Evolutionary conservation across 2,797 vertebrate genomes (phyloP).

Genomic region (Spea hammondii): DNA sequence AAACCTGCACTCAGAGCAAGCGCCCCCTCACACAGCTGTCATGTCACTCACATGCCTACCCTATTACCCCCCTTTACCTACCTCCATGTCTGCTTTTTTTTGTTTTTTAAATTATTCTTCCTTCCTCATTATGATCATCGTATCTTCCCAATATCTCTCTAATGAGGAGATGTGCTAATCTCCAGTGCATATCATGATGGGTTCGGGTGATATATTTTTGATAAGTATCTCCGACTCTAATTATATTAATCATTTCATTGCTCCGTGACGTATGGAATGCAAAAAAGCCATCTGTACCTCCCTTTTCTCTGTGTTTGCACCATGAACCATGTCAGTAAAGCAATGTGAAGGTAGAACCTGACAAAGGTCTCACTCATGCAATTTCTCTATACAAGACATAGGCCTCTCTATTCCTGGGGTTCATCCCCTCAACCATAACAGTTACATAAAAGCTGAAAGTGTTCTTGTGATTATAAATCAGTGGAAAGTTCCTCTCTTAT

Average conservation of each 20-base stretch:
- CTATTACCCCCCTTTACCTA: background rate
- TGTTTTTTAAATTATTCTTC: background rate
- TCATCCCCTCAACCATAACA: no score
- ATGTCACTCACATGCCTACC: constrained; percentile 16
- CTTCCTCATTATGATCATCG: constrained; percentile 2
- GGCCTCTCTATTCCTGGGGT: no score
- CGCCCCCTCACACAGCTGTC: constrained; percentile 21
- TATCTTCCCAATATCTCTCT: background rate
- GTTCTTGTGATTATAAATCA: no score
- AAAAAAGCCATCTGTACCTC: no score
- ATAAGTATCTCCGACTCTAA: background rate
- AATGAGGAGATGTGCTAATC: constrained; percentile 1
- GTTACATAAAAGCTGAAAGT: no score
- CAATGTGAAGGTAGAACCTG: no score
- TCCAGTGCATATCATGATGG: background rate
- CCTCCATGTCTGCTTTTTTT: background rate
- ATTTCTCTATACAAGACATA: no score
- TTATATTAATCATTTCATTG: background rate
- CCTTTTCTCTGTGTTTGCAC: no score
- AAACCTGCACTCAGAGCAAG: constrained; percentile 2
- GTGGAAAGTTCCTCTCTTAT: no score
- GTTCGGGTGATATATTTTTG: background rate
- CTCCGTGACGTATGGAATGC: background rate
- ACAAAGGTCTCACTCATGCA: no score
- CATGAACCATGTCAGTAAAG: no score